These are phyloP conservation scores for Oreochromis mossambicus DNA, from an alignment of 2,797 vertebrate species.

Conservation along the genomic window DNA sequence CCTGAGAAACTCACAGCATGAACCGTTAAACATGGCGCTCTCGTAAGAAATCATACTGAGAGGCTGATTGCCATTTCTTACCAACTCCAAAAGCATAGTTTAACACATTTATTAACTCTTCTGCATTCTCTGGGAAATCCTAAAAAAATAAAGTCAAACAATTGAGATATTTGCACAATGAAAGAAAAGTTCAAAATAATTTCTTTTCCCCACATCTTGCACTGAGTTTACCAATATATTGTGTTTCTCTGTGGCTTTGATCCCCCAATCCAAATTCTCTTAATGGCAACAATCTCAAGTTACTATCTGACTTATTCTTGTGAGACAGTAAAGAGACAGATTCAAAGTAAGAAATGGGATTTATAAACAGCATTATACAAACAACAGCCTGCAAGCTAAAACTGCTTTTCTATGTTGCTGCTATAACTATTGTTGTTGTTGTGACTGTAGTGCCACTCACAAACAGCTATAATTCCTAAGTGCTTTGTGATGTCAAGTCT, in stretches of 20 bases:
- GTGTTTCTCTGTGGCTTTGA: constrained; percentile 1
- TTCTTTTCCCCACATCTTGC: neutral
- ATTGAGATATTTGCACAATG: neutral
- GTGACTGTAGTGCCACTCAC: neutral
- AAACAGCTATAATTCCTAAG: neutral
- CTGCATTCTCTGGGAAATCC: neutral
- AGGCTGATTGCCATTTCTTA: constrained; percentile 29
- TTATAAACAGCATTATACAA: neutral
- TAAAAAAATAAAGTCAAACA: neutral
- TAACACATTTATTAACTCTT: neutral
- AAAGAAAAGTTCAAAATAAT: neutral
- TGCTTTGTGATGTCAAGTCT: neutral
- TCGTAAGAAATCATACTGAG: constrained; percentile 15
- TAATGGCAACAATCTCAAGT: constrained; percentile 4
- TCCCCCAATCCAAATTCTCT: neutral
- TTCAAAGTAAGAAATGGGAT: neutral
- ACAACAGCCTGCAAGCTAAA: neutral
- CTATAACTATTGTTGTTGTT: neutral
- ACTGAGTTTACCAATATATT: neutral
- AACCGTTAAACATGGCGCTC: constrained; percentile 36
- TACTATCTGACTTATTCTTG: neutral
- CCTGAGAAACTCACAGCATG: constrained; percentile 45
- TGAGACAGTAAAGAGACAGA: neutral
- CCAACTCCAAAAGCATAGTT: neutral
- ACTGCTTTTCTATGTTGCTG: neutral